Evolutionary conservation across 2,888 invertebrate species (phyloP).

Genomic region (Bombylius major): DNA sequence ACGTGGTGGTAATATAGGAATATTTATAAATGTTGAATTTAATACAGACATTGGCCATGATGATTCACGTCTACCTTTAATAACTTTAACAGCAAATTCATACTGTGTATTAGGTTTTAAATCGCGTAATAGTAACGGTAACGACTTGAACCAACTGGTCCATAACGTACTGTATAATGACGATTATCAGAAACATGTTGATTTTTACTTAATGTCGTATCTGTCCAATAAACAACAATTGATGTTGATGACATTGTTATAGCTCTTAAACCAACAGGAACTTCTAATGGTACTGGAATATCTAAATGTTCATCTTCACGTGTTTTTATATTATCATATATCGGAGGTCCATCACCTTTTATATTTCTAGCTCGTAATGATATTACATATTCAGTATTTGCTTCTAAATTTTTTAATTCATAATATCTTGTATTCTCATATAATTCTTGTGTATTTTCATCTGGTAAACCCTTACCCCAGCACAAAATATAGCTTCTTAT

Average conservation of each 20-base stretch:
- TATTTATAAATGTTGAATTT: slow-evolving; percentile 67
- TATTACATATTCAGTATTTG: slow-evolving; percentile 90
- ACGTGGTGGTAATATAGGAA: slow-evolving; percentile 75
- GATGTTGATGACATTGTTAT: slow-evolving; percentile 81
- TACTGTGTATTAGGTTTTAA: slow-evolving; percentile 78
- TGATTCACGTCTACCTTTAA: slow-evolving; percentile 68
- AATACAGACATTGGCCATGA: slow-evolving; percentile 92
- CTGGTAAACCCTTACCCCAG: slow-evolving; percentile 94
- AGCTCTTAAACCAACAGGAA: slow-evolving; percentile 73
- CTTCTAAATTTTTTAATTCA: slow-evolving; percentile 63
- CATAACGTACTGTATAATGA: slow-evolving; percentile 75
- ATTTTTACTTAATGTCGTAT: slow-evolving; percentile 74
- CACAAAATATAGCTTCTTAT: slow-evolving; percentile 84
- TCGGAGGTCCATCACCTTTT: slow-evolving; percentile 80
- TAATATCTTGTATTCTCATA: slow-evolving; percentile 71
- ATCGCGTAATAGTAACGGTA: slow-evolving; percentile 76
- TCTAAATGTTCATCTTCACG: slow-evolving; percentile 45
- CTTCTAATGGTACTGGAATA: slow-evolving; percentile 45
- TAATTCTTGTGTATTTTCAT: slow-evolving; percentile 65
- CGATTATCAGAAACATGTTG: slow-evolving; percentile 77
- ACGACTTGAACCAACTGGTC: slow-evolving; percentile 47
- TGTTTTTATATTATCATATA: slow-evolving; percentile 83
- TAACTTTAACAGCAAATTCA: slow-evolving; percentile 87
- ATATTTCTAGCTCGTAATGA: slow-evolving; percentile 84
- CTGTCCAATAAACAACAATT: slow-evolving; percentile 92